Evolutionary conservation across 2,113 vertebrate genomes (phyloP), one percentile per base, ranked within the genome.

Genomic region (Vimba vimba): DNA sequence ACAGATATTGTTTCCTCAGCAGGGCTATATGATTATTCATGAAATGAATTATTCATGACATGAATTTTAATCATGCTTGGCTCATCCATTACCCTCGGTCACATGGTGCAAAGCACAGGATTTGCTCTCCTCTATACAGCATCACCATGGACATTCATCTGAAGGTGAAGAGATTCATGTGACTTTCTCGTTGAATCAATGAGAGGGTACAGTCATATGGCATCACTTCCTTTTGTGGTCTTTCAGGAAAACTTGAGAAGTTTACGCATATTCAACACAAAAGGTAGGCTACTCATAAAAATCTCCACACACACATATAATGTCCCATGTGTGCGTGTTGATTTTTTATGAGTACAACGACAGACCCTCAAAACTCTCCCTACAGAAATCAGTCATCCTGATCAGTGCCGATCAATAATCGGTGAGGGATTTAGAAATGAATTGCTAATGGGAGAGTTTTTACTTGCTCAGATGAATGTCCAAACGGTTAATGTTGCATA

Each of bases 131-230:
- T 90, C 73, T 92, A 96, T 97, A 91, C 93, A 93, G 92, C 45
- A 87, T 66, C 85, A 86, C 74, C 59, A 86, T 69, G 91, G 90
- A 92, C 90, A 91, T 69, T 87, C 80, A 93, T 93, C 88, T 89
- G 91, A 91, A 93, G 94, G 94, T 91, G 94, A 93, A 94, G 95
- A 93, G 94, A 91, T 94, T 96, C 95, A 92, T 93, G 94, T 96
- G 95, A 95, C 93, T 91, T 92, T 93, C 93, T 90, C 86, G 93
- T 92, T 77, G 13, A 88, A 85, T 73, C 90, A 94, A 93, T 89
- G 90, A 89, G 91, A 93, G 93, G 93, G 86, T 86, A 91, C 90
- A 91, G 93, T 95, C 92, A 94, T 96, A 94, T 93, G 89, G 93
- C 92, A 91, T 93, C 93, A 91, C 93, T 91, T 92, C 88, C 74